Evolutionary conservation across 2,113 vertebrate species (phyloP).

Genomic region (Pseudorhombus dupliciocellatus): DNA sequence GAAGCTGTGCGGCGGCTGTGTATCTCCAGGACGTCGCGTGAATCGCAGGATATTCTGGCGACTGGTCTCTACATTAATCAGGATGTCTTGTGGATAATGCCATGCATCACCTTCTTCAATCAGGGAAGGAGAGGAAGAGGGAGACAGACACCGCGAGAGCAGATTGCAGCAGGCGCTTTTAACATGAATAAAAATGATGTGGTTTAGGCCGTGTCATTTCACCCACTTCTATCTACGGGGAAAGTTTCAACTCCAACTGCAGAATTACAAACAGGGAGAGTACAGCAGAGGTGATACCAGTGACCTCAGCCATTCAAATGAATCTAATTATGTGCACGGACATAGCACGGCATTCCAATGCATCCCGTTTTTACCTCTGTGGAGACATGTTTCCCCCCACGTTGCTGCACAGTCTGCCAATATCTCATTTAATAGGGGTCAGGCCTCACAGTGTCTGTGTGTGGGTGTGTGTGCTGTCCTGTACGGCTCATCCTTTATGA

Average conservation of each 20-base stretch:
- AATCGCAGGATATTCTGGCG: constrained; percentile 32
- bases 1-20: background rate
- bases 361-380: background rate
- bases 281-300: constrained; percentile 1
- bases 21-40: constrained; percentile 2
- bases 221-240: constrained; percentile 11
- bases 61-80: constrained; percentile 64
- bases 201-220: constrained; percentile 25
- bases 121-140: constrained; percentile 21
- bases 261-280: constrained; percentile 14
- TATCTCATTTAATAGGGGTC: background rate
- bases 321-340: constrained; percentile 3
- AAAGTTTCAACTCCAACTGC: constrained; percentile 17
- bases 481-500: constrained; percentile 22
- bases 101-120: constrained; percentile 63
- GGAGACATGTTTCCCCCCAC: background rate
- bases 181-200: constrained; percentile 38
- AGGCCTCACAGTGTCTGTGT: background rate
- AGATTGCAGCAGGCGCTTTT: constrained; percentile 3
- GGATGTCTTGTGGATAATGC: constrained; percentile 42
- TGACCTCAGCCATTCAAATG: constrained; percentile 30
- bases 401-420: background rate
- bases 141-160: constrained; percentile 1
- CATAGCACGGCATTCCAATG: background rate
- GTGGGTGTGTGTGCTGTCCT: background rate